phyloP scores from a whole-genome alignment of 2,888 invertebrate species.

The Metacarcinus magister region DNA sequence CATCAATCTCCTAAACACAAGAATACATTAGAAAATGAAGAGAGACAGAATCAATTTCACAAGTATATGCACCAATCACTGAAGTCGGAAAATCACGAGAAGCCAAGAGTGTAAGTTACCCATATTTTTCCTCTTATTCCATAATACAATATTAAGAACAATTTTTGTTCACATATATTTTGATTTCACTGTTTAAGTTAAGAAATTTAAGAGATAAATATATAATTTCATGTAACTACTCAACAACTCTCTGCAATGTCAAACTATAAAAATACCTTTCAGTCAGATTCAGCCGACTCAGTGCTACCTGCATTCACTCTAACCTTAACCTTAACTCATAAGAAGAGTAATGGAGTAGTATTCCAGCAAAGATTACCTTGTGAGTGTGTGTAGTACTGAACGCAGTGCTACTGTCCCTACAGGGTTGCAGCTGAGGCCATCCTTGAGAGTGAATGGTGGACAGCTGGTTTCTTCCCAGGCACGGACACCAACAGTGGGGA shows the following conservation, averaged over 20 bases:
- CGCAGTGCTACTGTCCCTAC: not conserved
- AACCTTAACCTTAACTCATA: not conserved
- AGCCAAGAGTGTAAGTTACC: slow-evolving; percentile 59
- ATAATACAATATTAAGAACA: not conserved
- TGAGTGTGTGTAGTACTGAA: not conserved
- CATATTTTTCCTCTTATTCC: not conserved
- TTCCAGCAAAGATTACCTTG: not conserved
- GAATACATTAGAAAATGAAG: not conserved
- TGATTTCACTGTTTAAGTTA: not conserved
- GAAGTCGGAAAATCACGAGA: not conserved
- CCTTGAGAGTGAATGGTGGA: slow-evolving; percentile 66
- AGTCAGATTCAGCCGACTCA: not conserved
- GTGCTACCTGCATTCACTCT: too few species aligned
- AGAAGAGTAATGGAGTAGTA: not conserved
- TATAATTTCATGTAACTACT: not conserved
- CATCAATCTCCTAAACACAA: not conserved
- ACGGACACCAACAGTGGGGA: not conserved
- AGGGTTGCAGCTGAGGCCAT: slow-evolving; percentile 63
- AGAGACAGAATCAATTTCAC: slow-evolving; percentile 10
- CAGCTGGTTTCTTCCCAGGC: slow-evolving; percentile 50
- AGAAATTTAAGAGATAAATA: not conserved
- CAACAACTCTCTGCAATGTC: not conserved
- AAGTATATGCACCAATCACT: slow-evolving; percentile 64
- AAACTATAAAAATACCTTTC: not conserved
- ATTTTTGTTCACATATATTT: not conserved